A percentile compares a stretch with the other conserved stretches of the same genome.
These are phyloP conservation scores for Pseudocheirus occidentalis DNA, from an alignment of 2,797 vertebrate genomes.

Conservation along the genomic window DNA sequence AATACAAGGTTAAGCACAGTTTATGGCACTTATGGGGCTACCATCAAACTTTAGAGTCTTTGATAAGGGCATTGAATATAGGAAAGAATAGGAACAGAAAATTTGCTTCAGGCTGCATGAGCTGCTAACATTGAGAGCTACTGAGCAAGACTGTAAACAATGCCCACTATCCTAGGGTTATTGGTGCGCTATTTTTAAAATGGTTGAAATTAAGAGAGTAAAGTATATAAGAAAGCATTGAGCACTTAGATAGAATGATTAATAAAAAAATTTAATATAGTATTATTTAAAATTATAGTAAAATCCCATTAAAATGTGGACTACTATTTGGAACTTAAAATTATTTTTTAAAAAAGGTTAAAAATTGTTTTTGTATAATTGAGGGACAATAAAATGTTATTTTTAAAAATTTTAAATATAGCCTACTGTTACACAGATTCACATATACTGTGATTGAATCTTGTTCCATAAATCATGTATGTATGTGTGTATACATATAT, in stretches of 20 bases:
- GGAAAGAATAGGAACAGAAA: not conserved
- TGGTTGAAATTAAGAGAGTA: not conserved
- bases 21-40: not conserved
- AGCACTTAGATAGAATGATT: not conserved
- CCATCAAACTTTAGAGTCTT: not conserved
- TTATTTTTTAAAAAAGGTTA: no score
- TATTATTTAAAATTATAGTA: not conserved
- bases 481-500: no score
- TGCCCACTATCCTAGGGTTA: not conserved
- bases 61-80: not conserved
- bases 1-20: not conserved
- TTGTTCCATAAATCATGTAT: not conserved
- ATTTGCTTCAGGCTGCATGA: not conserved
- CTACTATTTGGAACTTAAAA: not conserved
- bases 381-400: no score
- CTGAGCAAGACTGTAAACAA: not conserved
- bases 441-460: not conserved
- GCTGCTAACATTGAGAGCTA: not conserved
- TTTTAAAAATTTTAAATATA: no score
- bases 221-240: not conserved
- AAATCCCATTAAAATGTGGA: not conserved
- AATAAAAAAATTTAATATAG: not conserved
- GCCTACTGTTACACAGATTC: not conserved
- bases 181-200: not conserved
- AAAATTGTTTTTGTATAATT: no score